Evolutionary conservation across 1,140 invertebrate species (phyloP).

Genomic region (Latrodectus geometricus): DNA sequence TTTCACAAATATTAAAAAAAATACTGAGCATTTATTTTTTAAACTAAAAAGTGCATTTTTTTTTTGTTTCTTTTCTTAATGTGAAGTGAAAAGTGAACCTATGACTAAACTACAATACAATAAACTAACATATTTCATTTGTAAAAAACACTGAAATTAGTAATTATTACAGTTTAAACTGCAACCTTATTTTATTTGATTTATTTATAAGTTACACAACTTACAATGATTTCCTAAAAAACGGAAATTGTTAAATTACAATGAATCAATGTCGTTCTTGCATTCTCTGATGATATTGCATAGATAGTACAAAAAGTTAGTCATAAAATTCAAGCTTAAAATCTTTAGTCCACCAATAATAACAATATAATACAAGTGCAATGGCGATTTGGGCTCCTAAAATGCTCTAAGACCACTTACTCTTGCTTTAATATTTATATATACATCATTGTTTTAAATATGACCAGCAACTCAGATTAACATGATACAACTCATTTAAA

Average conservation of each 20-base stretch:
- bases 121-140: not conserved
- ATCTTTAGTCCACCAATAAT: conserved; percentile 31
- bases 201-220: not conserved
- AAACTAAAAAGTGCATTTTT: no score
- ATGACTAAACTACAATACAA: not conserved
- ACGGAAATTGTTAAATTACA: not conserved
- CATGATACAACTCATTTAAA: not conserved
- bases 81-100: not conserved
- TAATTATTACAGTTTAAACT: not conserved
- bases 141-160: not conserved
- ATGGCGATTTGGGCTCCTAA: conserved; percentile 36
- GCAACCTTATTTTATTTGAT: conserved; percentile 20
- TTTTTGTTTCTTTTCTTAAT: no score
- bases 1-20: no score
- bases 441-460: not conserved
- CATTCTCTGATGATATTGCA: conserved; percentile 4
- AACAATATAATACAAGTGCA: conserved; percentile 48
- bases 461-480: not conserved
- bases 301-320: conserved; percentile 49
- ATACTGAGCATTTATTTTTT: no score
- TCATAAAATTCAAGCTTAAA: conserved; percentile 55
- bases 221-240: not conserved
- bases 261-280: conserved; percentile 14
- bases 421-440: not conserved
- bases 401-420: not conserved